Evolutionary conservation across 2,113 vertebrate genomes (phyloP).

Genomic region (Poeciliopsis retropinna): DNA sequence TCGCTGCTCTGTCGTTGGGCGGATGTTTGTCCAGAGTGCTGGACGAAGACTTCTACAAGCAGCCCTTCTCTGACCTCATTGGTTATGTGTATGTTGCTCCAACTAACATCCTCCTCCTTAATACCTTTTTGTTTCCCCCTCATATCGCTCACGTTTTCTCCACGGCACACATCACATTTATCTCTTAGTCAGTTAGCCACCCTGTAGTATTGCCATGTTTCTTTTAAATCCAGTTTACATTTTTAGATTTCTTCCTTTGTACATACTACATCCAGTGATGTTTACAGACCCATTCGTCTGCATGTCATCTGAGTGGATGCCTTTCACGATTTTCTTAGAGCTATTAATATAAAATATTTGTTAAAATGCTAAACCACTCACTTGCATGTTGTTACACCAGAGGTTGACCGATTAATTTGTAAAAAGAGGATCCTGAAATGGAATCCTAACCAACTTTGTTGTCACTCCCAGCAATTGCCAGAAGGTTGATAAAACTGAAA

Average conservation of each 20-base stretch:
- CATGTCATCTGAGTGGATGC: slow-evolving; percentile 46
- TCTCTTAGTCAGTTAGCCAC: slow-evolving; percentile 9
- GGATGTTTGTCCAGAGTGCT: slow-evolving; percentile 93
- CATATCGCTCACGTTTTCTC: slow-evolving; percentile 25
- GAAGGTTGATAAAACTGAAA: neutral
- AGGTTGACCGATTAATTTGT: slow-evolving; percentile 12
- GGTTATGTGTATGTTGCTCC: slow-evolving; percentile 99
- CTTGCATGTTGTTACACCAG: slow-evolving; percentile 41
- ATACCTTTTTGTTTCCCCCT: neutral
- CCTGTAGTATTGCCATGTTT: slow-evolving; percentile 14
- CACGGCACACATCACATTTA: slow-evolving; percentile 14
- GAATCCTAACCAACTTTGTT: neutral
- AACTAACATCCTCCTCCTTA: slow-evolving; percentile 85
- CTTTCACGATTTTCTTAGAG: neutral
- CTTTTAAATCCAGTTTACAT: too few species aligned
- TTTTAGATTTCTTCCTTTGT: neutral
- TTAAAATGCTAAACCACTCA: slow-evolving; percentile 6
- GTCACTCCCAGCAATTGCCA: neutral
- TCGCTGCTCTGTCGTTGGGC: slow-evolving; percentile 88
- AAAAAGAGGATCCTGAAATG: neutral
- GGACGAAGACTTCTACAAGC: slow-evolving; percentile 99
- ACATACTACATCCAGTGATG: neutral
- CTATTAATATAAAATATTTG: neutral
- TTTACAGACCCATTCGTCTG: slow-evolving; percentile 19
- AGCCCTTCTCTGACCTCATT: slow-evolving; percentile 99